Evolutionary conservation across 2,888 invertebrate species (phyloP).

Genomic region (Abscondita cerata): DNA sequence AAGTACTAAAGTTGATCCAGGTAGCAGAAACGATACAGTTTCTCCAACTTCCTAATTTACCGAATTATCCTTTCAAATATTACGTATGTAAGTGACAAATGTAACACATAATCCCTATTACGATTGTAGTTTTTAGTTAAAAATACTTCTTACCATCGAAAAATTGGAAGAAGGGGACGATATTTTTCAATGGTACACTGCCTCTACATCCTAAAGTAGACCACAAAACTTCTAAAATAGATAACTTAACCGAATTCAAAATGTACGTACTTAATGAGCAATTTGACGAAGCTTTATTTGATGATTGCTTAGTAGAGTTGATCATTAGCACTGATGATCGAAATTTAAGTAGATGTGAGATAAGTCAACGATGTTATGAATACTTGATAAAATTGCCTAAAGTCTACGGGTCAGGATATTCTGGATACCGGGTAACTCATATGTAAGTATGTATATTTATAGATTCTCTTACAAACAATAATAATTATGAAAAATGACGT

Average conservation of each 20-base stretch:
- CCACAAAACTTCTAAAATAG: too few relatives aligned
- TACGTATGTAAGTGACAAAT: not conserved
- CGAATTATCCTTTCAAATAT: not conserved
- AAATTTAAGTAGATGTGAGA: too few relatives aligned
- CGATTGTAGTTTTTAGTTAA: conserved; percentile 19
- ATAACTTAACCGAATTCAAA: not conserved
- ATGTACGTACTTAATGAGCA: not conserved
- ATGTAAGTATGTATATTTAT: conserved; percentile 2
- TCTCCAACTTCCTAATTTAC: not conserved
- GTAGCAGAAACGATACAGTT: not conserved
- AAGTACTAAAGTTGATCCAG: too few relatives aligned
- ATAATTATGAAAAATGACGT: too few relatives aligned
- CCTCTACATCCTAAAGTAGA: too few relatives aligned
- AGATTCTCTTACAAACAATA: not conserved
- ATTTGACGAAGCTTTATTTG: not conserved
- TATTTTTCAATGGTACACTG: conserved; percentile 12
- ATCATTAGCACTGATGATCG: not conserved
- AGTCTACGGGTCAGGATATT: not conserved
- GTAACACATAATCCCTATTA: not conserved
- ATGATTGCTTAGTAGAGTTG: conserved; percentile 11
- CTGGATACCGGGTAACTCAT: conserved; percentile 19
- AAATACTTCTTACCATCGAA: conserved; percentile 1
- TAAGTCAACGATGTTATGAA: too few relatives aligned
- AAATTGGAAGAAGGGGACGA: not conserved
- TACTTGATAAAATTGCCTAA: not conserved